phyloP scores from a whole-genome alignment of 2,797 vertebrate species.

The Lacerta agilis region DNA sequence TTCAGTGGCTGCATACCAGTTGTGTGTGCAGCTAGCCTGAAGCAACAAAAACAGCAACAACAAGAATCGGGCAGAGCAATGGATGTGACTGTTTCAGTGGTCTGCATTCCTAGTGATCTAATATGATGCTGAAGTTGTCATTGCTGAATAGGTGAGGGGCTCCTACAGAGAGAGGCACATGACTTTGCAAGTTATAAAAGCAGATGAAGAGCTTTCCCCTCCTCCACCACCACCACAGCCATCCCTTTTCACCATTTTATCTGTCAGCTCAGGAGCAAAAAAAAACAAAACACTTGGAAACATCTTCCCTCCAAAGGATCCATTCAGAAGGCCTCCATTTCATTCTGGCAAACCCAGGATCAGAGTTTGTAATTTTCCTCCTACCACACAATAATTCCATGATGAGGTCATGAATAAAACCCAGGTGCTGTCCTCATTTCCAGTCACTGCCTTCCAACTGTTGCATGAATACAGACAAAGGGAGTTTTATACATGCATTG shows the following conservation, averaged over 20 bases:
- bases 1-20: too few species aligned
- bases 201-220: neutral
- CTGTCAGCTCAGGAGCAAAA: neutral
- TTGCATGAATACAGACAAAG: neutral
- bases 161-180: neutral
- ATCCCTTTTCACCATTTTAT: neutral
- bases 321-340: neutral
- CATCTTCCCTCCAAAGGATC: neutral
- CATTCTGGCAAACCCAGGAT: neutral
- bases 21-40: too few species aligned
- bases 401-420: conserved; percentile 35
- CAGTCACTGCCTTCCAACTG: neutral
- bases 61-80: too few species aligned
- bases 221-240: too few species aligned
- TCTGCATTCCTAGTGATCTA: neutral
- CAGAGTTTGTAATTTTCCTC: conserved; percentile 11
- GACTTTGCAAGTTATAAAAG: neutral
- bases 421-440: neutral
- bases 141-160: too few species aligned
- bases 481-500: neutral
- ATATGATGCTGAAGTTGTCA: neutral
- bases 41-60: too few species aligned
- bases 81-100: too few species aligned
- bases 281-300: neutral
- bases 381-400: neutral